Evolutionary conservation across 2,113 vertebrate genomes (phyloP), one percentile per base, ranked within the genome.

Genomic region (Atlantisia rogersi): DNA sequence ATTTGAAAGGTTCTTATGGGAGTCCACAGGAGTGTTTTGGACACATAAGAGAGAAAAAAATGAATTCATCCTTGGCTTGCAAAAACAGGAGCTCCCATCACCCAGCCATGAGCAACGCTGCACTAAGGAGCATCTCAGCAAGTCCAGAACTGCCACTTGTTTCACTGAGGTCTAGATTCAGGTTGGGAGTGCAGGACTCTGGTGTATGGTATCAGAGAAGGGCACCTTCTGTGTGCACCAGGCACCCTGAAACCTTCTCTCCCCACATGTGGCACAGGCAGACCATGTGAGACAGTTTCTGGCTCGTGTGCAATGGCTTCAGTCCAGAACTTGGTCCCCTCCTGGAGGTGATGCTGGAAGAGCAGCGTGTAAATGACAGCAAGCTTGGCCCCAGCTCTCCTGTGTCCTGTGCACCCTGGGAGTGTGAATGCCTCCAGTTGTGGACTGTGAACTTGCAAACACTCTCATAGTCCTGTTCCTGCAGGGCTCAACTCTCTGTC

Each of bases 241-340:
- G 52, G 8, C 39, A 19, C 63, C 37, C 20, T 31, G 55, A 73
- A 74, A 39, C 16, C 16, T n/a, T 44, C 44, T 12, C 39, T 24
- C 17, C 32, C 32, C 0, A 0, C 14, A 42, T 13, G 20, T 10
- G 29, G 35, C 67, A 69, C 63, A 59, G 60, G 17, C 15, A 82
- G 24, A 32, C 1, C 0, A 0, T 7, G 7, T 65, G 67, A 52
- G 44, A 44, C 59, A 39, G 29, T 50, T 63, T 71, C 59, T 67
- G 60, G 25, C 32, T 9, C 24, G 18, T 44, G 29, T 77, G 42
- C 31, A 37, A 32, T 26, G 53, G 32, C 28, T 81, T 35, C 56
- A 17, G 29, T 3, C 83, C 4, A 1, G 67, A 28, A 14, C 2
- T 0, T 0, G 0, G 12, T 7, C 56, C 44, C 55, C 32, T 75